Base-by-base conservation (phyloP, 2,888 invertebrate species). In the Drosophila algonquin region DNA sequence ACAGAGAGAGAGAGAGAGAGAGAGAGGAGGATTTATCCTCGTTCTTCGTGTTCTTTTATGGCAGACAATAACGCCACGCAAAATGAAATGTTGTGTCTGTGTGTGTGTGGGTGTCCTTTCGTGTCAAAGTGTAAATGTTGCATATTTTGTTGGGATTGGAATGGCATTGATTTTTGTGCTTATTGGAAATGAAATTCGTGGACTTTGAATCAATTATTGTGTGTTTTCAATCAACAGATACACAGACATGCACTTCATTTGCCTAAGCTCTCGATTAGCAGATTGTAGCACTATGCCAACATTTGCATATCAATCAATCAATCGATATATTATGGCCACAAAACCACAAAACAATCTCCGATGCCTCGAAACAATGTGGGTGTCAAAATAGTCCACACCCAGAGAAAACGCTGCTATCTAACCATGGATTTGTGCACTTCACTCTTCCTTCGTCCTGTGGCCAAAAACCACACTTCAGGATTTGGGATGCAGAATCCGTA, bases 61-160 rank as follows among this genome's bases (percentile, higher is more conserved):
- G 53, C 54, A 40, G 27, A 51, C 65, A 63, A 79, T 81, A 75
- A 76, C 65, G 57, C 52, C 55, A 45, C 62, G 45, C 30, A 30
- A 81, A 76, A 84, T 76, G 62, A 77, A 70, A 76, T 79, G 40
- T 75, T 65, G 44, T 63, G 57, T 48, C 58, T 48, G 56, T 50
- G 57, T 48, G 60, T 46, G 56, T 50, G 57, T 48, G 60, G 44
- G 54, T 50, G 61, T 16, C 63, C 53, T 51, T 71, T 73, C 40
- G 68, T 77, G 77, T 70, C 79, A 80, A 79, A 75, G 73, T 76
- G 79, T 67, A 79, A 81, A 83, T 75, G 73, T 54, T 69, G 84
- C 77, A 70, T 71, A 70, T 73, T 75, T 75, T 57, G 18, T 21
- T 44, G 46, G 45, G n/a, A 14, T 7, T n/a, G 27, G n/a, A 56